Evolutionary conservation across 2,797 vertebrate species (phyloP), one percentile per base, ranked within the genome.

Genomic region (Podargus strigoides): DNA sequence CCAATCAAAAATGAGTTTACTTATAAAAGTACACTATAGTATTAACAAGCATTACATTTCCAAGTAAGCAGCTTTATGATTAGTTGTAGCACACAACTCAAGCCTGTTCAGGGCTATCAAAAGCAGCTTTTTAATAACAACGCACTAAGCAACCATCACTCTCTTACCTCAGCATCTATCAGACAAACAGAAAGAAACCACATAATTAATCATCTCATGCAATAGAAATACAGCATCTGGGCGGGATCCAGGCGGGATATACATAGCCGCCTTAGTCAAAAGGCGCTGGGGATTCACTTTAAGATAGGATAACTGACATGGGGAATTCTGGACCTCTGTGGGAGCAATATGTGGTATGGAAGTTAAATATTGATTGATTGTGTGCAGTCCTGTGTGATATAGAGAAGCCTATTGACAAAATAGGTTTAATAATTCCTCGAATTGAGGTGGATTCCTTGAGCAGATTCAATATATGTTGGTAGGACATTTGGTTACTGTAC

Each of bases 1-100:
- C 98, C 98, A 98, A 98, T 98, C 97, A 98, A 97, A 97, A 96
- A 95, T 94, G 60, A 89, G 96, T 98, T 98, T 97, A 97, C 98
- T 98, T 97, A 93, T 95, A 96, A 96, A 97, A 97, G 94, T 97
- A 96, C 96, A 97, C 95, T 96, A 96, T 94, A 96, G 94, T 97
- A 97, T 97, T 97, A 97, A 96, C 97, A 97, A 97, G 96, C 94
- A 95, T 94, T 97, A 93, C 96, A 96, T 97, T 96, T 97, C 91
- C 95, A 97, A 98, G 97, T 97, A 98, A 98, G 97, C 96, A 97
- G 97, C 97, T 97, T 96, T 97, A 96, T 98, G 97, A 98, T 98
- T 97, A 97, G 92, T 94, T 97, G 97, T 94, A 92, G 94, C 96
- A 96, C 92, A 90, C 94, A 97, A 85, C 93, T 96, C 96, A 94